A percentile compares a stretch with the other conserved stretches of the same genome.
Conservation (phyloP, 2,888 invertebrate genomes). For the Caenorhabditis sinica region DNA sequence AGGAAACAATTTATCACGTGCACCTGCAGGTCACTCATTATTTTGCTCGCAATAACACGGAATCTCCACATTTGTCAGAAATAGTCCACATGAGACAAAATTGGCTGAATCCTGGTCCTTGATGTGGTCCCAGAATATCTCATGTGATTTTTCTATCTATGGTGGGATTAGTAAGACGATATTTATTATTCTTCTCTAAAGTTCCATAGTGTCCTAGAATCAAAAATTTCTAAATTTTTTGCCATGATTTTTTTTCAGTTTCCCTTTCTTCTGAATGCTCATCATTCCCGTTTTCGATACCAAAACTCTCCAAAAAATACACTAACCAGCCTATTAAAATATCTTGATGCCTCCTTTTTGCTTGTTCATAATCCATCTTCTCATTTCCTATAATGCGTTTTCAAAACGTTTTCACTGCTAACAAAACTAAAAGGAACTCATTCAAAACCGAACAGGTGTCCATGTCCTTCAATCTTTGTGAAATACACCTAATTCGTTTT, state of each 20-base stretch:
- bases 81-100: background rate
- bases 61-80: constrained; percentile 41
- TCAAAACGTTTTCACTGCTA: constrained; percentile 31
- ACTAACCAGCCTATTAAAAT: background rate
- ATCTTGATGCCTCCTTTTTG: background rate
- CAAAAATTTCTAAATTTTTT: background rate
- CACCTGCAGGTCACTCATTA: constrained; percentile 48
- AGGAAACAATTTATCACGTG: constrained; percentile 10
- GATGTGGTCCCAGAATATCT: constrained; percentile 23
- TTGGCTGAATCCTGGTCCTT: constrained; percentile 10
- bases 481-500: constrained; percentile 52
- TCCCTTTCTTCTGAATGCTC: background rate
- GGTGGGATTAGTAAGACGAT: constrained; percentile 49
- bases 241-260: constrained; percentile 6
- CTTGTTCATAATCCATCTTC: constrained; percentile 32
- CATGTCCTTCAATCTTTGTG: constrained; percentile 50
- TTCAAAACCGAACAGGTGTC: constrained; percentile 59
- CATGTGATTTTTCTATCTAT: constrained; percentile 19
- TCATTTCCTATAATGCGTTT: constrained; percentile 41
- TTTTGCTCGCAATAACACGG: constrained; percentile 9
- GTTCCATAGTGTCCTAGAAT: background rate
- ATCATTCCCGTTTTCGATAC: background rate
- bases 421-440: constrained; percentile 41
- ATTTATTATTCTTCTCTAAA: background rate
- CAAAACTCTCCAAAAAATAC: constrained; percentile 16